Conservation (phyloP, 2,888 invertebrate species). For the Cerceris ruficornis region DNA sequence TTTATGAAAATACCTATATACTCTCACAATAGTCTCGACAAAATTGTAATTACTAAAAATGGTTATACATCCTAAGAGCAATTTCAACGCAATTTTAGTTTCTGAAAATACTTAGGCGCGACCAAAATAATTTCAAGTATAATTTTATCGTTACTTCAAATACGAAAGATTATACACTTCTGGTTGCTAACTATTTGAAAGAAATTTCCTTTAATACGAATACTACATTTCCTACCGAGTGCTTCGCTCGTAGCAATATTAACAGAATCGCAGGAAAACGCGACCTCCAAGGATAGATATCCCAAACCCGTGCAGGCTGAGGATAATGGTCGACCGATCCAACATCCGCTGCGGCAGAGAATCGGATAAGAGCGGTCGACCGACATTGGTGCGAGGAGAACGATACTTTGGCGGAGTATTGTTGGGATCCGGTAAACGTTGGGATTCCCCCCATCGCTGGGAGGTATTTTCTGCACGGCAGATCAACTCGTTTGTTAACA, state of each 20-base stretch:
- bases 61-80: no score
- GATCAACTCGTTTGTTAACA: background rate
- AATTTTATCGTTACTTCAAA: no score
- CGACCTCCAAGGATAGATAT: background rate
- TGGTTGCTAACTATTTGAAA: no score
- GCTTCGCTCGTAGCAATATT: background rate
- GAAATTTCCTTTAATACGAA: no score
- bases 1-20: no score
- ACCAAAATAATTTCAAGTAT: no score
- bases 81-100: no score
- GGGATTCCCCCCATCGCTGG: background rate
- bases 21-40: no score
- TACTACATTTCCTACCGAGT: no score
- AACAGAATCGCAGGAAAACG: slow-evolving; percentile 13
- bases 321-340: slow-evolving; percentile 33
- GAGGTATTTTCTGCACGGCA: background rate
- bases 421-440: background rate
- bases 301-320: slow-evolving; percentile 6
- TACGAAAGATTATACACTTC: no score
- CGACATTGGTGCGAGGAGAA: background rate
- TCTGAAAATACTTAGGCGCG: no score
- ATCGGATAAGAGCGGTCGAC: slow-evolving; percentile 32
- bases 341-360: slow-evolving; percentile 11
- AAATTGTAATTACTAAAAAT: no score
- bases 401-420: background rate